Conservation (phyloP, 2,888 invertebrate species). For the Oxytorus armatus region DNA sequence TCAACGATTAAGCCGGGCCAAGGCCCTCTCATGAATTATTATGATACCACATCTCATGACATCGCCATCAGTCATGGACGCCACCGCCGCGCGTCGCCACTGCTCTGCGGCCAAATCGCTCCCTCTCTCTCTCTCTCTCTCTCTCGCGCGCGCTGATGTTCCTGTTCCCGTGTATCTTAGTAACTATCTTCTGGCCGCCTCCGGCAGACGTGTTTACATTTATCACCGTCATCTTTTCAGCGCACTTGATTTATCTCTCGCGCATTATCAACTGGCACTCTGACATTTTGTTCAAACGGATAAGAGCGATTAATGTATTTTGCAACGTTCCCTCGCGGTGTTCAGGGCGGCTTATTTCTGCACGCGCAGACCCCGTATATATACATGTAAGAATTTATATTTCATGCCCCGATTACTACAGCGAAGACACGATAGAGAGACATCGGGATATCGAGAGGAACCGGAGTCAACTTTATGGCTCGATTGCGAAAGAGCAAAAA, state of each 20-base stretch:
- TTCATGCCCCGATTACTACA: constrained; percentile 38
- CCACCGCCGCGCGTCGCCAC: constrained; percentile 70
- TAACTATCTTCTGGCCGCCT: constrained; percentile 72
- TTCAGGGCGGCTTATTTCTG: constrained; percentile 7
- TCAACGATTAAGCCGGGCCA: constrained; percentile 82
- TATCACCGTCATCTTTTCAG: constrained; percentile 84
- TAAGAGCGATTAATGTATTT: constrained; percentile 77
- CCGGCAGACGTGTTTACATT: constrained; percentile 81
- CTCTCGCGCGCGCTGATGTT: constrained; percentile 50
- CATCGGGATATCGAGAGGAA: constrained; percentile 9
- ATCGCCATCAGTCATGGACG: constrained; percentile 83
- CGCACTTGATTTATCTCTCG: constrained; percentile 83
- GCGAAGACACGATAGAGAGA: constrained; percentile 31
- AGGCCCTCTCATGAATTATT: constrained; percentile 83
- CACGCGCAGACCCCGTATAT: constrained; percentile 25
- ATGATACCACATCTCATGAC: constrained; percentile 84
- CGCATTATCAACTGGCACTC: constrained; percentile 84
- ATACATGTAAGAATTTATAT: constrained; percentile 43
- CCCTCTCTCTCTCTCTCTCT: constrained; percentile 25
- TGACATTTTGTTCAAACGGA: constrained; percentile 84
- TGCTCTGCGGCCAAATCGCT: constrained; percentile 42
- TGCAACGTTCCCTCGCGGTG: constrained; percentile 37
- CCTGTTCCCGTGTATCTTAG: constrained; percentile 59
- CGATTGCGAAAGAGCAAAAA: constrained; percentile 45
- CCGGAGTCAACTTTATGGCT: constrained; percentile 43